Percentiles rank a stretch among this genome's conserved stretches.
These are phyloP conservation scores for Phenganax stokvisi DNA, from an alignment of 92 coral and sea anemone genomes.

Conservation along the genomic window DNA sequence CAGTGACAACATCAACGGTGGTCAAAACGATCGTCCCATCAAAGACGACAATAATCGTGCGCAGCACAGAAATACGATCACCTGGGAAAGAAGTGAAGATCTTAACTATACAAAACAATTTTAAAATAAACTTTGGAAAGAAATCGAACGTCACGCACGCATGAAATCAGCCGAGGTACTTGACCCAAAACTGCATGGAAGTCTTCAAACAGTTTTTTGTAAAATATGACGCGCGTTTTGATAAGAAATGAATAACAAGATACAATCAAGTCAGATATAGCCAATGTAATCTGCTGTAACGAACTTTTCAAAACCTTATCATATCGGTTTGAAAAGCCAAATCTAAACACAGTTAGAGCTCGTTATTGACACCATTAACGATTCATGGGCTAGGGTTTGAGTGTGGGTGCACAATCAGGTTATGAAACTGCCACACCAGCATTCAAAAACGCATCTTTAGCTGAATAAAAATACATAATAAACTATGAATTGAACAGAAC, in stretches of 20 bases:
- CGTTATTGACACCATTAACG: too few relatives aligned
- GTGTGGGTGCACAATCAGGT: too few relatives aligned
- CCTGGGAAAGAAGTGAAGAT: slow-evolving; percentile 9
- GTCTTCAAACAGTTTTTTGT: too few relatives aligned
- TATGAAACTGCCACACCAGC: too few relatives aligned
- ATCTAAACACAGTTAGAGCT: too few relatives aligned
- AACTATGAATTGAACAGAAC: too few relatives aligned
- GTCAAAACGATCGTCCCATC: neutral
- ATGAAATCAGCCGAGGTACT: neutral
- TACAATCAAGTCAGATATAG: neutral
- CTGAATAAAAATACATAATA: too few relatives aligned
- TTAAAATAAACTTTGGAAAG: slow-evolving; percentile 30
- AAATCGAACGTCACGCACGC: slow-evolving; percentile 27
- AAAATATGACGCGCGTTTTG: neutral
- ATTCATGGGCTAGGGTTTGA: too few relatives aligned
- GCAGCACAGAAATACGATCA: neutral
- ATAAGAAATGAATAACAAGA: neutral
- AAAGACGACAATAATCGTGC: neutral
- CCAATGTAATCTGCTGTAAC: too few relatives aligned
- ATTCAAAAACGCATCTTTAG: too few relatives aligned
- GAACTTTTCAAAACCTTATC: too few relatives aligned
- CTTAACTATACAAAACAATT: slow-evolving; percentile 25
- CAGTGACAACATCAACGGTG: neutral
- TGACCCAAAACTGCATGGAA: neutral
- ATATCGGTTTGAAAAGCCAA: too few relatives aligned